Conservation (phyloP, 2,888 invertebrate genomes). For the Marronus borbonicus region DNA sequence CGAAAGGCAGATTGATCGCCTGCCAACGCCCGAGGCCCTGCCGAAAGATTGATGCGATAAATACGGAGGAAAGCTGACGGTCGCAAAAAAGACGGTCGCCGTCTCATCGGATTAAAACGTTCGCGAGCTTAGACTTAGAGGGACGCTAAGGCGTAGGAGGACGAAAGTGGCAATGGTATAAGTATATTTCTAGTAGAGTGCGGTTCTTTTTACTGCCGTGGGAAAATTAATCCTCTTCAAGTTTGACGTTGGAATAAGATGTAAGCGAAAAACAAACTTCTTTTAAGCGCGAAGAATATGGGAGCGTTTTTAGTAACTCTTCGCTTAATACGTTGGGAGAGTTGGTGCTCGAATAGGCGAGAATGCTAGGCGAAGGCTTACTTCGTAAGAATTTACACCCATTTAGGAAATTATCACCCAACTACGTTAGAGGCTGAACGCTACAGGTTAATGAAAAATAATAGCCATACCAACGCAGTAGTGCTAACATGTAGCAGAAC, state of each 20-base stretch:
- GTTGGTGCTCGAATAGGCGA: too few species aligned
- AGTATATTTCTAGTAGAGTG: too few species aligned
- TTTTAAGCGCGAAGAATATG: too few species aligned
- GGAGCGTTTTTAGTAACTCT: too few species aligned
- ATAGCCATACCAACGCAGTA: neutral
- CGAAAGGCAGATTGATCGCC: slow-evolving; percentile 64
- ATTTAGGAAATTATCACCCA: neutral
- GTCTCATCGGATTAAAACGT: slow-evolving; percentile 29
- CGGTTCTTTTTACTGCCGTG: too few species aligned
- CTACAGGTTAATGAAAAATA: neutral
- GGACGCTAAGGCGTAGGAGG: neutral
- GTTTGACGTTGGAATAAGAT: too few species aligned
- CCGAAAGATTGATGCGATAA: slow-evolving; percentile 65
- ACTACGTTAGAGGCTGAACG: neutral
- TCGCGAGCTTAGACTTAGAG: neutral
- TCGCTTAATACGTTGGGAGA: too few species aligned
- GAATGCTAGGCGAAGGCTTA: too few species aligned
- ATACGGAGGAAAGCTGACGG: slow-evolving; percentile 56
- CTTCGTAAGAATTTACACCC: neutral
- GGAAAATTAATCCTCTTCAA: too few species aligned
- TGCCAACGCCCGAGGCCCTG: slow-evolving; percentile 60
- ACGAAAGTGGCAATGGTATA: neutral
- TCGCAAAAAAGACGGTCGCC: slow-evolving; percentile 27
- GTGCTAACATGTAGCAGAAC: neutral
- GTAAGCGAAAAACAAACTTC: too few species aligned